Conservation (phyloP, 1,140 invertebrate genomes). For the Agrilus planipennis region DNA sequence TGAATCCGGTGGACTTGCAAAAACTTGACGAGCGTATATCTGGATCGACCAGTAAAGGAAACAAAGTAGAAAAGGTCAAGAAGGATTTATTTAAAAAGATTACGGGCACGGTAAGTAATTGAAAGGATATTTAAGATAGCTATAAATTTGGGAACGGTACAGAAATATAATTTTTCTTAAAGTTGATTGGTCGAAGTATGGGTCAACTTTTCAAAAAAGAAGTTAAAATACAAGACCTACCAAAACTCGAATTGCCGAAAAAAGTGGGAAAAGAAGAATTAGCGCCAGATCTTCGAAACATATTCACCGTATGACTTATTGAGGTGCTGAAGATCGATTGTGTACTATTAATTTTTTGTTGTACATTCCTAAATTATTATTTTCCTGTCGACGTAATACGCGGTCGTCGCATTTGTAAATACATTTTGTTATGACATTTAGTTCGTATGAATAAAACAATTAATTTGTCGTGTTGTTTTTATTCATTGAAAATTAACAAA, state of each 20-base stretch:
- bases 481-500: too few species aligned
- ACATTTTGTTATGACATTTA: too few species aligned
- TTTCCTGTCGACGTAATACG: too few species aligned
- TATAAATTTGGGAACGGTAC: too few species aligned
- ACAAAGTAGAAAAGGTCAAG: slow-evolving; percentile 76
- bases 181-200: slow-evolving; percentile 67
- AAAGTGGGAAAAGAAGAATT: slow-evolving; percentile 38
- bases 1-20: slow-evolving; percentile 62
- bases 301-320: slow-evolving; percentile 18
- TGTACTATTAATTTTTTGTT: too few species aligned
- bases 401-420: too few species aligned
- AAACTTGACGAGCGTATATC: slow-evolving; percentile 75
- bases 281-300: slow-evolving; percentile 24
- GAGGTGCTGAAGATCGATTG: too few species aligned
- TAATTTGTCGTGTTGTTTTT: too few species aligned
- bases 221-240: slow-evolving; percentile 71
- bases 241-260: slow-evolving; percentile 47
- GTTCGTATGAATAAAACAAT: too few species aligned
- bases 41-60: slow-evolving; percentile 52
- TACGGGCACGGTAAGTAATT: slow-evolving; percentile 52
- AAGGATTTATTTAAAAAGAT: slow-evolving; percentile 85
- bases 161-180: slow-evolving; percentile 27
- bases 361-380: too few species aligned
- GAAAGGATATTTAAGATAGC: neutral
- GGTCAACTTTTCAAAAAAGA: slow-evolving; percentile 78